A percentile compares a stretch with the other conserved stretches of the same genome.
Evolutionary conservation across 2,888 invertebrate species (phyloP).

Genomic region (Cyaniris semiargus): DNA sequence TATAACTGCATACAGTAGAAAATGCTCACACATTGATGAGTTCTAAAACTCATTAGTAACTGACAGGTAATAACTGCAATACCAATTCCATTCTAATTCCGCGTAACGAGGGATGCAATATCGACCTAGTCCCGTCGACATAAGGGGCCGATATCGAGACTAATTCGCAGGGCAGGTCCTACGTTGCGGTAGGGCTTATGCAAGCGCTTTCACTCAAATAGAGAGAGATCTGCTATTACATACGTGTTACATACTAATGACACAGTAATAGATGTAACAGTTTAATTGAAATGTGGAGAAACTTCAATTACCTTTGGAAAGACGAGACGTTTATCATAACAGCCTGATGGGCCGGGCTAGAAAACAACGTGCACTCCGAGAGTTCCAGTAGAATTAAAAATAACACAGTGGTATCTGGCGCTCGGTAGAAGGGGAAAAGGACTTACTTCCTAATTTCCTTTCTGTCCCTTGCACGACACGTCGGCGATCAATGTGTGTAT

Average conservation of each 20-base stretch:
- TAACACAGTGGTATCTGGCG: no score
- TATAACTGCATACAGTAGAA: no score
- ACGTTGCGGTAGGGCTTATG: slow-evolving; percentile 68
- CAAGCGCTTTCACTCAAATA: slow-evolving; percentile 73
- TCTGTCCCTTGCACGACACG: no score
- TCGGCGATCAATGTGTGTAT: no score
- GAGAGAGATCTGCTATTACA: slow-evolving; percentile 54
- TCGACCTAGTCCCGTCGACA: background rate
- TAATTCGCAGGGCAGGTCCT: slow-evolving; percentile 49
- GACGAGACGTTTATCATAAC: background rate
- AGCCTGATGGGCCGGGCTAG: no score
- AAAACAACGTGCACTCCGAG: no score
- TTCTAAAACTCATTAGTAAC: slow-evolving; percentile 7
- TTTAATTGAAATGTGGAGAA: slow-evolving; percentile 21
- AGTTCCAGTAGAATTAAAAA: no score
- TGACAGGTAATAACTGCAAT: slow-evolving; percentile 5
- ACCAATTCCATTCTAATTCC: background rate
- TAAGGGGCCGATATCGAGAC: slow-evolving; percentile 1
- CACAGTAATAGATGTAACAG: slow-evolving; percentile 21
- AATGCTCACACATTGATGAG: background rate
- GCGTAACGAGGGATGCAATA: background rate
- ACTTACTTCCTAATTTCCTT: no score
- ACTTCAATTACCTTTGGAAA: background rate
- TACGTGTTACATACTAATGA: slow-evolving; percentile 25
- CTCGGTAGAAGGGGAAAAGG: background rate